Percentiles rank a stretch among this genome's conserved stretches.
These are phyloP conservation scores for Drosophila acutilabella DNA, from an alignment of 2,888 invertebrate genomes.

Conservation along the genomic window DNA sequence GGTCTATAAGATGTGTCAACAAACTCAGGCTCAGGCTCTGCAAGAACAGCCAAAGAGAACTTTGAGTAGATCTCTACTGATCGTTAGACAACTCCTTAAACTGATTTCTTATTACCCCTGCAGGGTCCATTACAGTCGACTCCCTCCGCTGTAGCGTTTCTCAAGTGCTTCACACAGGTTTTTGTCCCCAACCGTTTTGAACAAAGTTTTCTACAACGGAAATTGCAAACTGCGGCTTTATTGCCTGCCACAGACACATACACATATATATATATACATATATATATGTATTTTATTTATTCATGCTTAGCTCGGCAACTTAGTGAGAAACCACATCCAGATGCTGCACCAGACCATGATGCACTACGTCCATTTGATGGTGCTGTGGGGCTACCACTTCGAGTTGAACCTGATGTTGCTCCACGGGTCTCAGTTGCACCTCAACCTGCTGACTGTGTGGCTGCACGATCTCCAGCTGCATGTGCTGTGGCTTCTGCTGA, in stretches of 20 bases:
- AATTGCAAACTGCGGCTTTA: slow-evolving; percentile 68
- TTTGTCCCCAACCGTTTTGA: slow-evolving; percentile 28
- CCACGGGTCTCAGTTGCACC: slow-evolving; percentile 4
- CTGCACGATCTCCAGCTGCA: slow-evolving; percentile 18
- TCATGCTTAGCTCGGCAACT: neutral
- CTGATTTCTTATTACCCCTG: no score
- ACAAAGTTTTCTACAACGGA: slow-evolving; percentile 56
- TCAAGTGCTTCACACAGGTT: slow-evolving; percentile 29
- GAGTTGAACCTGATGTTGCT: neutral
- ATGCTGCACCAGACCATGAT: slow-evolving; percentile 1
- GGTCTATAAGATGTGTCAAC: no score
- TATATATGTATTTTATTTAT: slow-evolving; percentile 2
- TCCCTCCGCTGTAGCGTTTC: neutral
- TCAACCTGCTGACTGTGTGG: slow-evolving; percentile 11
- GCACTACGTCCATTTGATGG: neutral
- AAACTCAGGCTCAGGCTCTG: no score
- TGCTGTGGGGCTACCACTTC: neutral
- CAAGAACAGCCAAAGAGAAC: no score
- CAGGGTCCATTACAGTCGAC: no score
- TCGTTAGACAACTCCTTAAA: no score
- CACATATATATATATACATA: neutral
- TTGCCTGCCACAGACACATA: slow-evolving; percentile 14
- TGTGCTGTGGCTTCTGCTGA: slow-evolving; percentile 16
- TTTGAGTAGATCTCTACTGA: no score
- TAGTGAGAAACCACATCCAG: slow-evolving; percentile 13